phyloP scores from a whole-genome alignment of 2,113 vertebrate species.

The Sphaerodactylus townsendi region DNA sequence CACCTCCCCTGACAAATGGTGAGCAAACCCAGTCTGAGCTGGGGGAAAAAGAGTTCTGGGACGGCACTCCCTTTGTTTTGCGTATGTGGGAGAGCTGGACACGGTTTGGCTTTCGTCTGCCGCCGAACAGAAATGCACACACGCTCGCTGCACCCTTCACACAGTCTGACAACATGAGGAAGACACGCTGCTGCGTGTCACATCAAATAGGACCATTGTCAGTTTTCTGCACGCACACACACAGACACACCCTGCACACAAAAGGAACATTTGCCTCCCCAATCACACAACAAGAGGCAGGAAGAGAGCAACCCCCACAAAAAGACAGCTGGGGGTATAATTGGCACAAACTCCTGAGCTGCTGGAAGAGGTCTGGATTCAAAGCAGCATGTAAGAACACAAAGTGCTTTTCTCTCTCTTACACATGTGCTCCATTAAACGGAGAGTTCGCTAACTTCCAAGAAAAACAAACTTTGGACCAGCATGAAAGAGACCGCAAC shows the following conservation, averaged over 20 bases:
- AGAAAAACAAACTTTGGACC: background rate
- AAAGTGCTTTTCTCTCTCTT: background rate
- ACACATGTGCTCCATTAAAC: background rate
- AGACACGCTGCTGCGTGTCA: conserved; percentile 12
- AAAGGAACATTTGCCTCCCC: background rate
- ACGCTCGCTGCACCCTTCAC: too few relatives aligned
- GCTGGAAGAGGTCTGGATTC: background rate
- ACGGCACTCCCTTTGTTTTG: too few relatives aligned
- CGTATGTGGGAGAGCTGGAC: too few relatives aligned
- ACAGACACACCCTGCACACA: background rate
- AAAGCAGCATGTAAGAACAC: background rate
- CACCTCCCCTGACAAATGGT: too few relatives aligned
- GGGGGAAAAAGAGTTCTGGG: too few relatives aligned
- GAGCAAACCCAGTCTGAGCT: too few relatives aligned
- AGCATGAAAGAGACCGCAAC: background rate
- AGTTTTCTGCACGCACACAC: background rate
- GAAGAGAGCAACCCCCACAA: background rate
- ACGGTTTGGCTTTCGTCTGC: too few relatives aligned
- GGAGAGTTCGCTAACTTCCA: background rate
- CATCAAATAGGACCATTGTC: too few relatives aligned
- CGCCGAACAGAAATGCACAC: too few relatives aligned
- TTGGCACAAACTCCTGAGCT: conserved; percentile 12
- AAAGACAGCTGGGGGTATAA: rapidly evolving
- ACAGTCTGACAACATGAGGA: background rate
- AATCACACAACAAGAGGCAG: rapidly evolving